Evolutionary conservation across 2,797 vertebrate genomes (phyloP), one percentile per base, ranked within the genome.

Genomic region (Alca torda): DNA sequence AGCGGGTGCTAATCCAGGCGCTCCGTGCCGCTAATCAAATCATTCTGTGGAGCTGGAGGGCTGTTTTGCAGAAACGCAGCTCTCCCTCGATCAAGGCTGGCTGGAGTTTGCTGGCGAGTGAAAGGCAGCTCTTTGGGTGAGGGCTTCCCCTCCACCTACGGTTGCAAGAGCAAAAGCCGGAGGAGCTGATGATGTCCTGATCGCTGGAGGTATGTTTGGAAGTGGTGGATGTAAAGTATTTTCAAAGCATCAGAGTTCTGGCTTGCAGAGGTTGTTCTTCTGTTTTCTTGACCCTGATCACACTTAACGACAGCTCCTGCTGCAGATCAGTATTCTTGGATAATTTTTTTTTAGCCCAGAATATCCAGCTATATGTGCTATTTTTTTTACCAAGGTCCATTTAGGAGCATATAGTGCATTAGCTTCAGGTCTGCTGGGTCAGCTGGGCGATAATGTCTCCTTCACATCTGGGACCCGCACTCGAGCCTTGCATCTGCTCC

Each of bases 341-440:
- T 81, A 48, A 41, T 63, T 45, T 77, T 45, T 80, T 88, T 77
- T 53, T 73, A 57, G 41, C 31, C 31, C 31, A 33, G 41, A 70
- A 87, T 79, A 60, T 64, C 65, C 86, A 73, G 50, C 46, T 69
- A 86, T 81, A 78, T 50, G 24, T 0, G 65, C 54, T 94, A 35
- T 68, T 91, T 94, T 91, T 94, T 85, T 88, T 84, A 63, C 45
- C 24, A 50, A 88, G 83, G 41, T 65, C 63, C 46, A 51, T 88
- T 90, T 81, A 84, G 43, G 63, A 82, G 65, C 50, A 12, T 24
- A 46, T 82, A 76, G 53, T 76, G 50, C 24, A 33, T 91, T 89
- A 86, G 69, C 94, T 86, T 43, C 4, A 6, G 77, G 72, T 95
- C 82, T 79, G 63, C 79, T 73, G 75, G 91, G 73, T 95, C 90